Conservation (phyloP, 2,113 vertebrate species). For the Euleptes europaea region DNA sequence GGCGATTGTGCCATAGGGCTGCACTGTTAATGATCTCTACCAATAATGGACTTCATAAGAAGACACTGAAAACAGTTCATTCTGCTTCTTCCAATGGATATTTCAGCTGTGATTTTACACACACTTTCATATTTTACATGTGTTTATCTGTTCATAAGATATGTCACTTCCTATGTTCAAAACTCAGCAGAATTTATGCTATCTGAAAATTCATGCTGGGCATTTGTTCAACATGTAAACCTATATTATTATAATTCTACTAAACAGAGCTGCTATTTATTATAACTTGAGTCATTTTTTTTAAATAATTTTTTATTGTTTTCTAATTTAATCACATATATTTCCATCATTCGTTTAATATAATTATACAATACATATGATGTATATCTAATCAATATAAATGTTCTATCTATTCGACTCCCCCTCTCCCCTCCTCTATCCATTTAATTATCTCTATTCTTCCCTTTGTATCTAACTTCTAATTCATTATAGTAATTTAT, state of each 20-base stretch:
- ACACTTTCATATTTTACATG: neutral
- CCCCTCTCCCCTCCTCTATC: no score
- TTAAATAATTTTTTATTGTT: no score
- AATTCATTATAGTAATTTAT: no score
- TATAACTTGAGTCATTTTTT: neutral
- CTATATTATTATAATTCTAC: neutral
- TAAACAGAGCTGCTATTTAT: neutral
- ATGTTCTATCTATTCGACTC: no score
- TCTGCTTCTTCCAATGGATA: neutral
- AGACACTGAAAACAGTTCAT: neutral
- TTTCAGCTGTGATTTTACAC: neutral
- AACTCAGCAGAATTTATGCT: neutral
- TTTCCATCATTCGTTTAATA: no score
- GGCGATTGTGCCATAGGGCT: neutral
- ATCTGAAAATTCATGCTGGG: neutral
- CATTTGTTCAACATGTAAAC: neutral
- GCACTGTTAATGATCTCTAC: neutral
- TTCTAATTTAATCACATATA: no score
- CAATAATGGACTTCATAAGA: no score
- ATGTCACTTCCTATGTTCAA: neutral
- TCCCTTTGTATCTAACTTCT: no score
- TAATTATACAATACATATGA: no score
- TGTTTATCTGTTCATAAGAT: neutral
- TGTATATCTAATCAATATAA: no score
- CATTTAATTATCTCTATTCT: no score